Conservation (phyloP, 2,797 vertebrate species). For the Melanogrammus aeglefinus region DNA sequence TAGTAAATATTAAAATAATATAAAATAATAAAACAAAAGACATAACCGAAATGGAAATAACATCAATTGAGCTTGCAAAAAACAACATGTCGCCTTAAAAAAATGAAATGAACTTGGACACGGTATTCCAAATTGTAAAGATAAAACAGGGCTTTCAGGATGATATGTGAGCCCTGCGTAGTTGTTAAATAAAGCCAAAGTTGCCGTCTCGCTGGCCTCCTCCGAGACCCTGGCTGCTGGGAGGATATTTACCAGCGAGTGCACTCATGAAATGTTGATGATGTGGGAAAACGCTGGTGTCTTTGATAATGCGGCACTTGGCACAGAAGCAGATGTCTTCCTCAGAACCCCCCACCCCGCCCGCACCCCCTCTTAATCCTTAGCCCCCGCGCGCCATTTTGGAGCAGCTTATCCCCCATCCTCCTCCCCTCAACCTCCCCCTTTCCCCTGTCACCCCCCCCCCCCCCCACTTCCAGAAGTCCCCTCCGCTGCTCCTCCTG, state of each 20-base stretch:
- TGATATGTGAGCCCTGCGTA: slow-evolving; percentile 41
- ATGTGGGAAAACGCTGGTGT: slow-evolving; percentile 76
- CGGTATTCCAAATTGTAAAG: slow-evolving; percentile 44
- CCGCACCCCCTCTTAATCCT: slow-evolving; percentile 73
- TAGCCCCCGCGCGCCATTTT: slow-evolving; percentile 73
- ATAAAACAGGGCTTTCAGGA: slow-evolving; percentile 53
- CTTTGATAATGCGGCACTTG: slow-evolving; percentile 77
- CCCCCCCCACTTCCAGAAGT: slow-evolving; percentile 54
- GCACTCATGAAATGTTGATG: slow-evolving; percentile 82
- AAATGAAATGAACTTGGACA: slow-evolving; percentile 36
- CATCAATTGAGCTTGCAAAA: slow-evolving; percentile 20
- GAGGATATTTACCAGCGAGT: slow-evolving; percentile 76
- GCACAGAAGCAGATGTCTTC: slow-evolving; percentile 80
- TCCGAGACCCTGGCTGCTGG: slow-evolving; percentile 57
- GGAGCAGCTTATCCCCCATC: slow-evolving; percentile 71
- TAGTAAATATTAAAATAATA: too few species aligned
- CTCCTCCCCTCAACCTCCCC: slow-evolving; percentile 26
- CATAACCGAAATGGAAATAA: slow-evolving; percentile 13
- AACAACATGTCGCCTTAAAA: slow-evolving; percentile 36
- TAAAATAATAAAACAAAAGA: too few species aligned
- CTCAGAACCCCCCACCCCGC: slow-evolving; percentile 74
- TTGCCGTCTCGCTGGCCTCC: slow-evolving; percentile 47
- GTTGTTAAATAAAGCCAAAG: slow-evolving; percentile 57
- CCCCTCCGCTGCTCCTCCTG: slow-evolving; percentile 52
- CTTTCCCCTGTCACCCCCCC: slow-evolving; percentile 58